Base-by-base conservation (phyloP, 2,797 vertebrate genomes). In the Benthosema pterotum region DNA sequence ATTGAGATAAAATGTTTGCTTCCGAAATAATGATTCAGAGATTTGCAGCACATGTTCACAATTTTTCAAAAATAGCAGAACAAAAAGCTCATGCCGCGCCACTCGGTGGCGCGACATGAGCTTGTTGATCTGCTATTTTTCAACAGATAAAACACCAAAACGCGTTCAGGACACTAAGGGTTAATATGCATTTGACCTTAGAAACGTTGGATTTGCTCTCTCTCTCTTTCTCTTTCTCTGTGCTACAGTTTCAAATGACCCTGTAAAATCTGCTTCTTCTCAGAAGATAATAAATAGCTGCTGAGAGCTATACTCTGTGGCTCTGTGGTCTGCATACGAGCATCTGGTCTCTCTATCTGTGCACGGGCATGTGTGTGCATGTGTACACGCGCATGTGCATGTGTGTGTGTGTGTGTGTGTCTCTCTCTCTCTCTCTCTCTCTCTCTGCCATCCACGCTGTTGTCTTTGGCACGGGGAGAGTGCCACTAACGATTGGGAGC, bases 381-480 rank as follows among this genome's bases (percentile, higher is more conserved):
- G 64, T 69, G 60, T 38, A 22, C 16, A 25, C 9, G 25, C 11
- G 52, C 15, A 25, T 59, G 45, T 25, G 45, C 43, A 38, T 43
- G 54, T 56, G 54, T 28, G 54, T 43, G 54, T 43, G 42, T 16
- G 60, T 25, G 17, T 13, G 51, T 28, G 53, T 22, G 53, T n/a
- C 15, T 54, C n/a, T 72, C n/a, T 17, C 11, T 57, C 19, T 46
- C 15, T n/a, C n/a, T 6, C n/a, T n/a, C n/a, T 17, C 11, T 57
- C 19, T 46, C 15, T n/a, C n/a, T 6, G 71, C 69, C 69, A 80
- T 82, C 84, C 79, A 80, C 54, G 74, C 73, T 74, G 15, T 62
- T 45, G 38, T 60, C 32, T 38, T 38, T 80, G 68, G 54, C 45
- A 5, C 69, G 65, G 57, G 70, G 42, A 25, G 52, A 67, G 32